phyloP scores from a whole-genome alignment of 2,797 vertebrate genomes.

The Lemur catta region DNA sequence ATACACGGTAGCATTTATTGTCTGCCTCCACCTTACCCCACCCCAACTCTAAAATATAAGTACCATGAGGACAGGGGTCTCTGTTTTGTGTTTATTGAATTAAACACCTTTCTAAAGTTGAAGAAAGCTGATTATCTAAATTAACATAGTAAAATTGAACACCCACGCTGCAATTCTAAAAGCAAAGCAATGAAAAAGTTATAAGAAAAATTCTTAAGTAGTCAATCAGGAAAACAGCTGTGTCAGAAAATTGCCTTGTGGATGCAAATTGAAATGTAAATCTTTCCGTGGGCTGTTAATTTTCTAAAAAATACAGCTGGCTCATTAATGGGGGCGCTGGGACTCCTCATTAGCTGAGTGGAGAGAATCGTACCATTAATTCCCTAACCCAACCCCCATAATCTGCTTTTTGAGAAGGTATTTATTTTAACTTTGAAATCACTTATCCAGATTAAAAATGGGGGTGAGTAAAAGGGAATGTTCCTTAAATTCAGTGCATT shows the following conservation, averaged over 20 bases:
- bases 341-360: conserved; percentile 25
- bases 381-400: background rate
- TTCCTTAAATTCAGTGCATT: background rate
- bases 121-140: background rate
- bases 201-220: conserved; percentile 43
- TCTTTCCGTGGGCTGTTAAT: conserved; percentile 48
- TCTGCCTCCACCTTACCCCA: background rate
- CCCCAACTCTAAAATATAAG: background rate
- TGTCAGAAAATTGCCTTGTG: conserved; percentile 41
- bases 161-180: background rate
- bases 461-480: background rate
- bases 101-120: background rate
- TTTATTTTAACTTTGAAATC: conserved; percentile 16
- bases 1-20: background rate
- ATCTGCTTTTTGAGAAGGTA: conserved; percentile 38
- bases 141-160: conserved; percentile 17
- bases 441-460: background rate
- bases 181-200: conserved; percentile 48
- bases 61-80: background rate
- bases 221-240: conserved; percentile 51
- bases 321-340: conserved; percentile 18
- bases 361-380: conserved; percentile 3
- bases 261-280: conserved; percentile 56
- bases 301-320: conserved; percentile 48
- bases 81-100: background rate